Conservation (phyloP, 2,888 invertebrate species). For the Andrena camellia region DNA sequence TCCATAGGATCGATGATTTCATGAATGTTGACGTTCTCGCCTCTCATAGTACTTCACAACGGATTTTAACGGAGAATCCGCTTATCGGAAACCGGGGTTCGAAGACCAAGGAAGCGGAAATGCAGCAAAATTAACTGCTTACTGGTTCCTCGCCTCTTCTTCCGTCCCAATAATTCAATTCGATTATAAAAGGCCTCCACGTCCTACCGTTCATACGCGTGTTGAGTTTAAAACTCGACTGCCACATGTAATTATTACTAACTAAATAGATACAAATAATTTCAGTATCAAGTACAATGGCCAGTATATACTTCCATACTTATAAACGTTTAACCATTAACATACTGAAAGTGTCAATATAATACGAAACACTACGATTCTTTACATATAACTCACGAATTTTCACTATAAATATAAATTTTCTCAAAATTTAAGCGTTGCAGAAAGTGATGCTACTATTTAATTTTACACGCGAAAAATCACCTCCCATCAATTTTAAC, state of each 20-base stretch:
- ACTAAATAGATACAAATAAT: too few species aligned
- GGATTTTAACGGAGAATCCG: constrained; percentile 72
- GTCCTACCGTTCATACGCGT: not conserved
- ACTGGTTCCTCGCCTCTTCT: constrained; percentile 56
- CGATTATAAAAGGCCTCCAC: constrained; percentile 20
- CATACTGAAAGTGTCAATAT: too few species aligned
- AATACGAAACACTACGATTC: too few species aligned
- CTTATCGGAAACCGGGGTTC: constrained; percentile 74
- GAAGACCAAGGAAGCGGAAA: constrained; percentile 69
- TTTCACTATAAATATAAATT: too few species aligned
- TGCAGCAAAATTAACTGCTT: constrained; percentile 76
- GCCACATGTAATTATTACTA: not conserved
- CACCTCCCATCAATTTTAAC: too few species aligned
- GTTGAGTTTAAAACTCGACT: not conserved
- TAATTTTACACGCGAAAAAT: too few species aligned
- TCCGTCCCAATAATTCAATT: constrained; percentile 41
- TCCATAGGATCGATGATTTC: constrained; percentile 46
- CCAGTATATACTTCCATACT: too few species aligned
- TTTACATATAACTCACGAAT: too few species aligned
- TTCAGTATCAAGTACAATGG: not conserved
- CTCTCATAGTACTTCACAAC: constrained; percentile 43
- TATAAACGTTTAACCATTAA: too few species aligned
- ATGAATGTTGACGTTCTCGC: constrained; percentile 45
- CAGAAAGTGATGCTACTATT: not conserved
- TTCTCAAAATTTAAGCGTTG: not conserved